Evolutionary conservation across 2,888 invertebrate genomes (phyloP).

Genomic region (Metalampra italica): DNA sequence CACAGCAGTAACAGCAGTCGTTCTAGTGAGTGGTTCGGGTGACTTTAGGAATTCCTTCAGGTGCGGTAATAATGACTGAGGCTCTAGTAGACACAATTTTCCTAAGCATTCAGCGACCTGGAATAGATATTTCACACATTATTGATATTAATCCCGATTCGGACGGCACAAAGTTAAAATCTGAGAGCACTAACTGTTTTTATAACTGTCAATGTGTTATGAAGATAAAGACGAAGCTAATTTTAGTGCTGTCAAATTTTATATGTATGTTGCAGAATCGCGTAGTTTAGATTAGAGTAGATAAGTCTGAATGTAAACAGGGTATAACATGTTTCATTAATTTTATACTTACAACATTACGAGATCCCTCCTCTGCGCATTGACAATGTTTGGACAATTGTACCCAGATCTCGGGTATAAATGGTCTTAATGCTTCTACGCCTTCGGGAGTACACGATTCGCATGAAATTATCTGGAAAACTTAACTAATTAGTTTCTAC

Average conservation of each 20-base stretch:
- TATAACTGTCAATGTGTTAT: no score
- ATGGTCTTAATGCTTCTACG: slow-evolving; percentile 86
- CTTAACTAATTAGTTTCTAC: no score
- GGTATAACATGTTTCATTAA: no score
- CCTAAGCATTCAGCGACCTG: slow-evolving; percentile 97
- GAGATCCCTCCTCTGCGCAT: slow-evolving; percentile 97
- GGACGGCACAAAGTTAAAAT: neutral
- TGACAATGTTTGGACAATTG: slow-evolving; percentile 97
- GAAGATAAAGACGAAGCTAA: no score
- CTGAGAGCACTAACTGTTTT: no score
- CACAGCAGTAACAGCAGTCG: slow-evolving; percentile 98
- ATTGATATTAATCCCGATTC: neutral
- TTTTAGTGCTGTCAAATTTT: no score
- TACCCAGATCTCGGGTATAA: slow-evolving; percentile 94
- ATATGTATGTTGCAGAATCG: no score
- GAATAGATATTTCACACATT: slow-evolving; percentile 13
- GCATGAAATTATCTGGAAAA: slow-evolving; percentile 87
- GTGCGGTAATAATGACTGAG: slow-evolving; percentile 90
- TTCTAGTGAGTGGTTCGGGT: slow-evolving; percentile 91
- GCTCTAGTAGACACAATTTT: slow-evolving; percentile 96
- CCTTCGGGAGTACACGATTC: slow-evolving; percentile 87
- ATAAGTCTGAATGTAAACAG: no score
- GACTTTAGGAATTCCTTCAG: slow-evolving; percentile 90
- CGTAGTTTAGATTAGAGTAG: no score
- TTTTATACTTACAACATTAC: slow-evolving; percentile 87